phyloP scores from a whole-genome alignment of 2,888 invertebrate genomes.

The Nomada goodeniana region DNA sequence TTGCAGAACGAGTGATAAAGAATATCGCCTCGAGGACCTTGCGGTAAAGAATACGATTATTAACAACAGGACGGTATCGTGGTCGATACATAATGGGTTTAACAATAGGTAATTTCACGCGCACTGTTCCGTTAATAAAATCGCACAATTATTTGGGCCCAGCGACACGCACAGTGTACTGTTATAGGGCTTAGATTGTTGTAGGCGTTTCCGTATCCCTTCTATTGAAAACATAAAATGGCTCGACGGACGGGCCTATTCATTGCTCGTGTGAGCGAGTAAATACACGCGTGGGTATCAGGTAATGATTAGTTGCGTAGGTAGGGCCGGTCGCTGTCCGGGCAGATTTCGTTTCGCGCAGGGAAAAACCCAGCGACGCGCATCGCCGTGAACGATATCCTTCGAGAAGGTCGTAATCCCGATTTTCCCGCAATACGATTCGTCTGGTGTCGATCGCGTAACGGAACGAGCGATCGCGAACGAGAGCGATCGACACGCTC shows the following conservation, averaged over 20 bases:
- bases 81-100: constrained; percentile 2
- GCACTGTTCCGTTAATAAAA: constrained; percentile 34
- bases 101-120: too few species aligned
- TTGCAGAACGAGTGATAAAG: not conserved
- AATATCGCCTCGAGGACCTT: not conserved
- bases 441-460: constrained; percentile 53
- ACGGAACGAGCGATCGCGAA: constrained; percentile 64
- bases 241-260: not conserved
- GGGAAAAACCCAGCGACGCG: constrained; percentile 61
- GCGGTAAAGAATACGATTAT: constrained; percentile 1
- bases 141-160: constrained; percentile 38
- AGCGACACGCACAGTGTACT: constrained; percentile 31
- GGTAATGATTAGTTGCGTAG: constrained; percentile 39
- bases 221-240: constrained; percentile 36
- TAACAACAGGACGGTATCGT: not conserved
- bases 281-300: constrained; percentile 14
- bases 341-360: constrained; percentile 55
- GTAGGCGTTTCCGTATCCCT: constrained; percentile 27
- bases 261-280: not conserved
- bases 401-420: constrained; percentile 75
- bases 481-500: constrained; percentile 58
- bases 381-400: constrained; percentile 51
- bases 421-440: constrained; percentile 71
- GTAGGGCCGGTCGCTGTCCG: constrained; percentile 42
- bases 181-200: constrained; percentile 51